Evolutionary conservation across 2,113 vertebrate species (phyloP).

Genomic region (Phycodurus eques): DNA sequence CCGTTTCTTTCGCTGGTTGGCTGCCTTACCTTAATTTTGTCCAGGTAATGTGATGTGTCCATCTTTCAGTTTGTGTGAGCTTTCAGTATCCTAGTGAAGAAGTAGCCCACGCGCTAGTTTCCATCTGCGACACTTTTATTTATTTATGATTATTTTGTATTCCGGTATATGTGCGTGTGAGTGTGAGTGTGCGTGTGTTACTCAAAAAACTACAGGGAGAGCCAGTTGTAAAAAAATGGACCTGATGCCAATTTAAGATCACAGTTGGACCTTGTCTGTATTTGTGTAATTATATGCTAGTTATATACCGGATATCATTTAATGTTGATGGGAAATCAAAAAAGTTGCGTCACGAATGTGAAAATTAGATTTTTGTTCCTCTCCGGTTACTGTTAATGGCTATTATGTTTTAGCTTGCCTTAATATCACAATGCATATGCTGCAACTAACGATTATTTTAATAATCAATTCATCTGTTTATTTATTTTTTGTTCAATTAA

Average conservation of each 20-base stretch:
- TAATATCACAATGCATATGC: not conserved
- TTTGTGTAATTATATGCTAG: not conserved
- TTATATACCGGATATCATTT: not conserved
- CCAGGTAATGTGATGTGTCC: conserved; percentile 60
- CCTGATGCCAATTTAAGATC: not conserved
- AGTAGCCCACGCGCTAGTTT: conserved; percentile 58
- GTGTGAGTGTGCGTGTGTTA: not conserved
- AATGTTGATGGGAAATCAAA: not conserved
- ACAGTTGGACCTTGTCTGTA: not conserved
- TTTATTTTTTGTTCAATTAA: no score
- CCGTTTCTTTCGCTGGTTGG: conserved; percentile 22
- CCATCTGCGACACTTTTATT: conserved; percentile 33
- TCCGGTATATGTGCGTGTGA: not conserved
- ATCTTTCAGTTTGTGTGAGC: conserved; percentile 2
- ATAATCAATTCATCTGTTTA: no score
- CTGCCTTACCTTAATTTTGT: conserved; percentile 30
- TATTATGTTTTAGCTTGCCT: not conserved
- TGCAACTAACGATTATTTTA: not conserved
- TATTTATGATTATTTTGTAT: not conserved
- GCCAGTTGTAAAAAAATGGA: not conserved
- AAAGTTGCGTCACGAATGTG: not conserved
- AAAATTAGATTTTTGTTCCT: not conserved
- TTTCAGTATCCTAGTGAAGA: conserved; percentile 48
- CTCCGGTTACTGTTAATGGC: not conserved
- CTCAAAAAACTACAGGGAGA: not conserved